phyloP scores from a whole-genome alignment of 2,888 invertebrate genomes.

The Trisateles emortualis region DNA sequence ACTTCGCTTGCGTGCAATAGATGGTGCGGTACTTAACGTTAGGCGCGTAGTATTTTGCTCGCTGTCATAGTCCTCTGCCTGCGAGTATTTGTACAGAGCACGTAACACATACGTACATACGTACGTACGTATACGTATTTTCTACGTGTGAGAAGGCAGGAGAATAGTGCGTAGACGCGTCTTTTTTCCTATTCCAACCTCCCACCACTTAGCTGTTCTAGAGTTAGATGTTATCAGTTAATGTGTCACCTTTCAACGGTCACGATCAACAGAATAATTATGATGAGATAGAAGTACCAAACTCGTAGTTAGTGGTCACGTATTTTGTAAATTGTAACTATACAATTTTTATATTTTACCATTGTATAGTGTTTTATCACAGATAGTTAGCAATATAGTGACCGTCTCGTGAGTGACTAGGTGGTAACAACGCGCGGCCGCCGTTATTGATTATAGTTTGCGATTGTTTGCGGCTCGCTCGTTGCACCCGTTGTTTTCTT shows the following conservation, averaged over 20 bases:
- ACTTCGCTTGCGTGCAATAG: conserved; percentile 75
- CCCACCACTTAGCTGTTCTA: conserved; percentile 80
- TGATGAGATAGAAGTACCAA: conserved; percentile 83
- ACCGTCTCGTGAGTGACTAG: conserved; percentile 57
- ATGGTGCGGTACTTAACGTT: conserved; percentile 73
- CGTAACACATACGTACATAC: conserved; percentile 1
- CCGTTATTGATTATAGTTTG: conserved; percentile 61
- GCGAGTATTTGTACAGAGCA: conserved; percentile 29
- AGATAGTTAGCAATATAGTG: conserved; percentile 78
- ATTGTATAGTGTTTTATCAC: conserved; percentile 85
- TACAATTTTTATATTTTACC: conserved; percentile 85
- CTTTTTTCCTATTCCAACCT: conserved; percentile 63
- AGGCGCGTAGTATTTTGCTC: conserved; percentile 66
- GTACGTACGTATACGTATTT: conserved; percentile 1
- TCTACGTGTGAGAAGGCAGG: conserved; percentile 35
- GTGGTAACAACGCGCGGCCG: conserved; percentile 59
- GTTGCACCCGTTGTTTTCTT: conserved; percentile 80
- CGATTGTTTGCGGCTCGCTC: conserved; percentile 66
- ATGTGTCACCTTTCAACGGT: conserved; percentile 59
- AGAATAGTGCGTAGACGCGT: conserved; percentile 68
- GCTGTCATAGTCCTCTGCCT: conserved; percentile 53
- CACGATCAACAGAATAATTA: conserved; percentile 71
- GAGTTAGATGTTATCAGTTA: conserved; percentile 68
- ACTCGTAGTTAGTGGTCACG: conserved; percentile 84
- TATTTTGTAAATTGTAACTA: conserved; percentile 86